phyloP scores from a whole-genome alignment of 2,113 vertebrate genomes.

The Nicator chloris region DNA sequence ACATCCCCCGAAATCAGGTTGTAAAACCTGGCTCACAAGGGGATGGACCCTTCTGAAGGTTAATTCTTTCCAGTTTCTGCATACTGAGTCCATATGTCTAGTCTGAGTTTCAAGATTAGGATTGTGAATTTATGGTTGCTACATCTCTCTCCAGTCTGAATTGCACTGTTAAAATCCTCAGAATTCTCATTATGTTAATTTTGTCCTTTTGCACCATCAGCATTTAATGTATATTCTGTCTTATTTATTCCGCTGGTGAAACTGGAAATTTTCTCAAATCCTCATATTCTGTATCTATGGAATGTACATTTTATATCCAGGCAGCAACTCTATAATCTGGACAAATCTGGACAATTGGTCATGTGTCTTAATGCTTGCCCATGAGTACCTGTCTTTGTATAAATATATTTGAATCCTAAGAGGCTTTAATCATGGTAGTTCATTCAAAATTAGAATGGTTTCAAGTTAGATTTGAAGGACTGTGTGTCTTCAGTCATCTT shows the following conservation, averaged over 20 bases:
- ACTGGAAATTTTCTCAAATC: background rate
- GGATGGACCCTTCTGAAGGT: background rate
- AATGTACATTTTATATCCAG: background rate
- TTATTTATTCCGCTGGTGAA: background rate
- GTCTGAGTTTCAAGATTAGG: background rate
- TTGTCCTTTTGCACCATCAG: background rate
- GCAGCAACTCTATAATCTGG: background rate
- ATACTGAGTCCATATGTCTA: background rate
- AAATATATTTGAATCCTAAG: background rate
- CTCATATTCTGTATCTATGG: background rate
- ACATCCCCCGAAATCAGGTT: background rate
- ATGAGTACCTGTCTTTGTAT: background rate
- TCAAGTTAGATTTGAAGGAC: background rate
- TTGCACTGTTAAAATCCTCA: background rate
- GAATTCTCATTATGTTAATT: background rate
- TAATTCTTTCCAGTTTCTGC: background rate
- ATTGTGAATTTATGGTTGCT: background rate
- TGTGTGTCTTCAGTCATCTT: background rate
- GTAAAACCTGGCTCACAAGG: background rate
- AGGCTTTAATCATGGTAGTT: background rate
- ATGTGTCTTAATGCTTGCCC: background rate
- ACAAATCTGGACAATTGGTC: background rate
- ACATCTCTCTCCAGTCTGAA: background rate
- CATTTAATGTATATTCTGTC: background rate
- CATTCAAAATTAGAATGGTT: background rate